A percentile compares a stretch with the other conserved stretches of the same genome.
Conservation (phyloP, 1,140 invertebrate species). For the Gerris buenoi region DNA sequence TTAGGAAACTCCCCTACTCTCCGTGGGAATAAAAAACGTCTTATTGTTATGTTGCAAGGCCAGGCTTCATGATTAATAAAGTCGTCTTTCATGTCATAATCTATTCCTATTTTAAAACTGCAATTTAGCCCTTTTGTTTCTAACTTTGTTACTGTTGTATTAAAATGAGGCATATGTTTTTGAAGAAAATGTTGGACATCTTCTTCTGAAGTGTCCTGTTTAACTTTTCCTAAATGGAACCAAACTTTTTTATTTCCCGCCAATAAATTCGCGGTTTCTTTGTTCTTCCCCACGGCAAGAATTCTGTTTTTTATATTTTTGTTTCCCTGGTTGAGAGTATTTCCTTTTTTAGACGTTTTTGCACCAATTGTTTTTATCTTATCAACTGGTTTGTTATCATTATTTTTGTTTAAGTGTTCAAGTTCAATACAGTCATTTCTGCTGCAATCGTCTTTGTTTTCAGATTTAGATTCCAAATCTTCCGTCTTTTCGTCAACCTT, state of each 20-base stretch:
- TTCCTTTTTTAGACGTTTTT: no score
- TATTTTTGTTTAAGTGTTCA: no score
- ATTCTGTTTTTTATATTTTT: no score
- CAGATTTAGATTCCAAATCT: no score
- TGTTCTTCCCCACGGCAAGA: background rate
- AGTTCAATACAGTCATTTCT: no score
- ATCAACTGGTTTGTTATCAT: no score
- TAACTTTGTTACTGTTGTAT: background rate
- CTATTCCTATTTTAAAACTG: background rate
- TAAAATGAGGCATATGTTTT: background rate
- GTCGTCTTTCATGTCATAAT: background rate
- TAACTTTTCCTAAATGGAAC: background rate
- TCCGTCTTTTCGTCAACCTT: no score
- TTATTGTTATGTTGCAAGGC: background rate
- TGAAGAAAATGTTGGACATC: background rate
- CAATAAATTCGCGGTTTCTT: background rate
- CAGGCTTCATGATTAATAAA: background rate
- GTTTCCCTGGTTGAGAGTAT: no score
- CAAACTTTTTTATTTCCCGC: background rate
- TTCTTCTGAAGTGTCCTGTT: background rate
- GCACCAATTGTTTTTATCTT: no score
- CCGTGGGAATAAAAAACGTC: conserved; percentile 9
- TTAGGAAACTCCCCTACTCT: conserved; percentile 5
- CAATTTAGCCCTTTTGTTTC: background rate
- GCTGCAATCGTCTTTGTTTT: no score